A percentile compares a stretch with the other conserved stretches of the same genome.
These are phyloP conservation scores for Ophion ellenae DNA, from an alignment of 2,888 invertebrate species.

Conservation along the genomic window DNA sequence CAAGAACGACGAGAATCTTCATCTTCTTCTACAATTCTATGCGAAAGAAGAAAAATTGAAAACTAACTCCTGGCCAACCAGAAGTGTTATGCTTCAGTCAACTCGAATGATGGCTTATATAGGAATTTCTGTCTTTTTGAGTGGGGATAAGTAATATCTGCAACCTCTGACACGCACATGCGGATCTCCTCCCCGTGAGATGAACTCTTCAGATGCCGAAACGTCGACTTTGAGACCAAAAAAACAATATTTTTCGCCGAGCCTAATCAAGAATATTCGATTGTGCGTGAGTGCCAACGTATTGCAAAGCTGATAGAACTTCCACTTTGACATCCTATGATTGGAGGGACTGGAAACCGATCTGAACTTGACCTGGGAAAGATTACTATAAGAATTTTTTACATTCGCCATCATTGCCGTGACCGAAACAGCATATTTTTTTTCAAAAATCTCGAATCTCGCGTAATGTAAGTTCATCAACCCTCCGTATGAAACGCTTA, in stretches of 20 bases:
- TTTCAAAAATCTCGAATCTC: background rate
- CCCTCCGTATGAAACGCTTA: background rate
- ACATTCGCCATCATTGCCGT: conserved; percentile 8
- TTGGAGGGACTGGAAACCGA: conserved; percentile 41
- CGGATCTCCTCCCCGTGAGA: conserved; percentile 12
- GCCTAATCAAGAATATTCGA: background rate
- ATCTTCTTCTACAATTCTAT: conserved; percentile 77
- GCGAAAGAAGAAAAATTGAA: background rate
- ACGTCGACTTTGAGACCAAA: conserved; percentile 20
- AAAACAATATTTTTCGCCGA: conserved; percentile 28
- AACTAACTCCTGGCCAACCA: conserved; percentile 41
- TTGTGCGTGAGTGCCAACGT: background rate
- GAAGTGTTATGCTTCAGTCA: conserved; percentile 41
- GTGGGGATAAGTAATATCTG: conserved; percentile 49
- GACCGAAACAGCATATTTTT: background rate
- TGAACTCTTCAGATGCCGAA: conserved; percentile 18
- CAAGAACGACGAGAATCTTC: conserved; percentile 85
- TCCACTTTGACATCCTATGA: conserved; percentile 63
- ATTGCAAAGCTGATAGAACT: conserved; percentile 7
- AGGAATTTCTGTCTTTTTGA: conserved; percentile 26
- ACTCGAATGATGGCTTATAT: conserved; percentile 50
- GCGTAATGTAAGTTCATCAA: background rate
- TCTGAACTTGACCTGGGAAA: conserved; percentile 34
- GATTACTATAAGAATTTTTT: conserved; percentile 10
- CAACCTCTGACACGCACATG: conserved; percentile 56